Evolutionary conservation across 2,888 invertebrate genomes (phyloP), one percentile per base, ranked within the genome.

Genomic region (Mythimna pallens): DNA sequence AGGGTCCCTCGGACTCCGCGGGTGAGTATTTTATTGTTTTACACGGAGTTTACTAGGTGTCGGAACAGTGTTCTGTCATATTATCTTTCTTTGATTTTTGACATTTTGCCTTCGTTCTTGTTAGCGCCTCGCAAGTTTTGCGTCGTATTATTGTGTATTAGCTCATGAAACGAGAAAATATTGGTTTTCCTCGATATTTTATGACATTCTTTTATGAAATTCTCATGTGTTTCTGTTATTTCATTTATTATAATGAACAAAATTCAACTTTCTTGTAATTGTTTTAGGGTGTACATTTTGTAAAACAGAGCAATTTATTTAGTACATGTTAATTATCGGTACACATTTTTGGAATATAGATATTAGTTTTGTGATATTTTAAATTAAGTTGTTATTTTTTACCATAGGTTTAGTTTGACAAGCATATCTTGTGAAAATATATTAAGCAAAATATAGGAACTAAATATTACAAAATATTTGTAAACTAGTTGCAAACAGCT

Each of bases 1-100:
- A 98, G 97, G 97, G 98, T 93, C 97, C 98, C 90, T 97, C 98
- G 89, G 98, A 98, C 95, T 97, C 98, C 90, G 97, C 98, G 94
- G 98, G 98, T 98, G 96, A 97, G 97, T 96, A 92, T 91, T 92
- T 93, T 93, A 89, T 88, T 89, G 84, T 92, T 93, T 93, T 93
- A 92, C 87, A 88, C 86, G 34, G 83, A 92, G 89, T 93, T 94
- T 92, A 84, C 89, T 85, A 89, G 93, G 91, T 91, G 91, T 92
- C 91, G 85, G 86, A 89, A 90, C 91, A 91, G 86, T 90, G 91
- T 93, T 93, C 94, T 95, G 95, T 94, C 95, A 95, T 92, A 93
- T 92, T 93, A 93, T 94, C 94, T 92, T 92, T 91, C 93, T 91
- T 90, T 91, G 92, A 91, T 91, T 93, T 94, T 95, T 94, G 94